Percentiles rank a stretch among this genome's conserved stretches.
These are phyloP conservation scores for Magallana ariakensis DNA, from an alignment of 1,140 invertebrate species.

Conservation along the genomic window DNA sequence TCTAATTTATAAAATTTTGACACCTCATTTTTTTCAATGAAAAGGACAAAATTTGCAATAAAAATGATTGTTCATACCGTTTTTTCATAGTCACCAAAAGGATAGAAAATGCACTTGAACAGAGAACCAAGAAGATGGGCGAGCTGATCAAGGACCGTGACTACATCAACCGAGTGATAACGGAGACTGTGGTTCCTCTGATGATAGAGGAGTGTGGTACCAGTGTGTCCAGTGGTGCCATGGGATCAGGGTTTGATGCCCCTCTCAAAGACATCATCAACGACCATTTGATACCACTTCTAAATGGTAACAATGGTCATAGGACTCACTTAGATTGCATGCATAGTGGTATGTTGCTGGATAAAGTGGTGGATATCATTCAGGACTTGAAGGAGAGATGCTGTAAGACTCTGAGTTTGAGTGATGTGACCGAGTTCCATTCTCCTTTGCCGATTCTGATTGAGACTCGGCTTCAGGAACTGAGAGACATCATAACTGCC, in stretches of 20 bases:
- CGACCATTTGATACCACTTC: conserved; percentile 53
- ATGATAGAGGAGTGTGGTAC: conserved; percentile 47
- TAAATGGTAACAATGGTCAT: conserved; percentile 29
- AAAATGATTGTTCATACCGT: no score
- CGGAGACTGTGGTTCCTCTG: conserved; percentile 51
- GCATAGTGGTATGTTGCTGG: conserved; percentile 33
- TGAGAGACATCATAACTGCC: conserved; percentile 42
- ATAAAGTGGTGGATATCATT: conserved; percentile 54
- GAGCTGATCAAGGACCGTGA: conserved; percentile 55
- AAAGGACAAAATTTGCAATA: no score
- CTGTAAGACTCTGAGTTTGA: conserved; percentile 45
- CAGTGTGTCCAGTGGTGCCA: background rate
- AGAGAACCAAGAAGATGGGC: conserved; percentile 51
- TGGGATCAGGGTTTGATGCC: conserved; percentile 45
- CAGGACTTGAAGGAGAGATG: conserved; percentile 48
- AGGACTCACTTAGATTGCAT: conserved; percentile 47
- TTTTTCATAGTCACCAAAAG: conserved; percentile 50
- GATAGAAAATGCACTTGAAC: conserved; percentile 54
- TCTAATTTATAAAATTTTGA: no score
- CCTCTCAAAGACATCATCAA: conserved; percentile 52
- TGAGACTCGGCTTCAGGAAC: conserved; percentile 37
- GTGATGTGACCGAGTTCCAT: conserved; percentile 28
- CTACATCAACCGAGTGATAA: conserved; percentile 51
- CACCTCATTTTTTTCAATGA: no score
- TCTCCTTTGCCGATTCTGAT: conserved; percentile 37